These are phyloP conservation scores for Pempheris klunzingeri DNA, from an alignment of 2,797 vertebrate species.

Conservation along the genomic window DNA sequence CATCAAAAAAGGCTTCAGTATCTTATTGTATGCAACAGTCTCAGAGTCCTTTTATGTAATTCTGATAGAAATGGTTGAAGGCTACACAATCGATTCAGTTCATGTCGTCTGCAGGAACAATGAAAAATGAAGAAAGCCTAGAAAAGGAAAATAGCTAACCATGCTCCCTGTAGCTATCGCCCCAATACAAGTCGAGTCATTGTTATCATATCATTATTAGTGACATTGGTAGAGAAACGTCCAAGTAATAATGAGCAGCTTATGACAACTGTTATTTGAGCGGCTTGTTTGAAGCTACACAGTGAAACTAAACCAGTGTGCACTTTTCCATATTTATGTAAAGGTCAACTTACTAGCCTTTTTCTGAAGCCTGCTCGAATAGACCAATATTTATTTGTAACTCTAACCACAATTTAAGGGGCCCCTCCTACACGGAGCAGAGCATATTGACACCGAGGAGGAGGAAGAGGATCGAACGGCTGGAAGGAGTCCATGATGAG, in stretches of 20 bases:
- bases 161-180: not conserved
- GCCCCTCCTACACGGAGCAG: not conserved
- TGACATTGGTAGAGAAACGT: constrained; percentile 20
- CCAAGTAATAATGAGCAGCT: constrained; percentile 22
- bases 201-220: constrained; percentile 3
- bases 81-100: constrained; percentile 19
- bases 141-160: not conserved
- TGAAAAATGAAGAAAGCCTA: not conserved
- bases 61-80: constrained; percentile 21
- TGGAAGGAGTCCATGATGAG: not conserved
- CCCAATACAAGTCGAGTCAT: not conserved
- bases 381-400: not conserved
- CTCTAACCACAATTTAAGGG: not conserved
- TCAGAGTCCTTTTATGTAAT: constrained; percentile 21
- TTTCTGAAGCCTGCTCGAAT: not conserved
- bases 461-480: not conserved
- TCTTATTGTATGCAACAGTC: constrained; percentile 1
- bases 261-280: constrained; percentile 31
- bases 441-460: not conserved
- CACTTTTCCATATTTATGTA: not conserved
- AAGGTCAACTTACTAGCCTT: not conserved
- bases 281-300: constrained; percentile 14
- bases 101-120: not conserved
- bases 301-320: not conserved
- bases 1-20: not conserved